Percentiles rank a stretch among this genome's conserved stretches.
Evolutionary conservation across 2,797 vertebrate genomes (phyloP).

Genomic region (Myotis planiceps): DNA sequence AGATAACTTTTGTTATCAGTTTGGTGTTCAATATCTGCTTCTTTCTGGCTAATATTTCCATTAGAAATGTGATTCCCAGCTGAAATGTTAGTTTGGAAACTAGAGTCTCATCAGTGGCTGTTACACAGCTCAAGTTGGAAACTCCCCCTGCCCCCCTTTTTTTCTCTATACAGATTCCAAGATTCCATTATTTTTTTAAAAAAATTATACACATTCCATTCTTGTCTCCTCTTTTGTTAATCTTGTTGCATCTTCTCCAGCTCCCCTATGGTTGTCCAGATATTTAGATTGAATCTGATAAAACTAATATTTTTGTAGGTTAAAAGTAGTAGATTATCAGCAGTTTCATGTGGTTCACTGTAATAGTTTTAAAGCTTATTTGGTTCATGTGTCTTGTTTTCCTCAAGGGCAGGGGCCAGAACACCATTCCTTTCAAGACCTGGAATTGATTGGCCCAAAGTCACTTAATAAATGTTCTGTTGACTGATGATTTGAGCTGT

Average conservation of each 20-base stretch:
- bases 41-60: background rate
- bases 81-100: constrained; percentile 4
- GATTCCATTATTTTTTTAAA: too few species aligned
- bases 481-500: constrained; percentile 26
- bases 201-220: background rate
- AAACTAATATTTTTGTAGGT: background rate
- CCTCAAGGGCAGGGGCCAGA: background rate
- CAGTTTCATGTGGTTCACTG: background rate
- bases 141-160: background rate
- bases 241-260: background rate
- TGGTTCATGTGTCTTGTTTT: background rate
- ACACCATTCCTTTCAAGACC: background rate
- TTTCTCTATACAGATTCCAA: background rate
- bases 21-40: background rate
- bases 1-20: background rate
- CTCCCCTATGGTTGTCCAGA: background rate
- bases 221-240: background rate
- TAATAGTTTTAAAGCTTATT: constrained; percentile 41
- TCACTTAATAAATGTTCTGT: constrained; percentile 36
- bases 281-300: background rate
- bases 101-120: background rate
- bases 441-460: background rate
- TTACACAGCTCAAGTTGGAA: background rate
- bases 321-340: constrained; percentile 26
- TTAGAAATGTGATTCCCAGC: background rate